phyloP scores from a whole-genome alignment of 2,113 vertebrate genomes.

The Hyaena hyaena region DNA sequence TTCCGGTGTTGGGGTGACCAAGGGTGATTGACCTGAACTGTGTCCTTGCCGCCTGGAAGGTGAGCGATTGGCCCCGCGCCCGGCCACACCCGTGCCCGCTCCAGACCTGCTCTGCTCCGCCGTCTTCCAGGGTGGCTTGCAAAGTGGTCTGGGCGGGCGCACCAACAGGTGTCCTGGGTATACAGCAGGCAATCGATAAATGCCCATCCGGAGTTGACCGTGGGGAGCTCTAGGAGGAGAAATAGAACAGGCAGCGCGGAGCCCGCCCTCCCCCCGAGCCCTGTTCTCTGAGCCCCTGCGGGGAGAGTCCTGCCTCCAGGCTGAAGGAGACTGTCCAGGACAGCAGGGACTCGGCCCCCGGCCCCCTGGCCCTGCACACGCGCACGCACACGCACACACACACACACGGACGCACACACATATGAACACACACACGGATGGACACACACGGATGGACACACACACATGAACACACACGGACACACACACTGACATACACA shows the following conservation, averaged over 20 bases:
- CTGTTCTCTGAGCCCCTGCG: not conserved
- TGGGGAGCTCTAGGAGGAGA: not conserved
- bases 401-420: not conserved
- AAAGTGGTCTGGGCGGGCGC: no score
- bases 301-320: not conserved
- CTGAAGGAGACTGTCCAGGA: not conserved
- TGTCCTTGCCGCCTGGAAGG: not conserved
- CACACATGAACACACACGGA: not conserved
- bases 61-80: fast-evolving
- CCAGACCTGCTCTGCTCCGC: not conserved
- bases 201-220: not conserved
- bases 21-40: not conserved
- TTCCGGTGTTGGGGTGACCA: not conserved
- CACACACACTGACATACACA: not conserved
- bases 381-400: fast-evolving
- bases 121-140: not conserved
- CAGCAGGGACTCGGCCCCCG: fast-evolving
- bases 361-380: not conserved
- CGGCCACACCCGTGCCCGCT: fast-evolving
- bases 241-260: not conserved
- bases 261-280: fast-evolving
- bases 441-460: not conserved
- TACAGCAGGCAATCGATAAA: not conserved
- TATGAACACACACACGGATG: not conserved
- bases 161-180: not conserved